Base-by-base conservation (phyloP, 2,888 invertebrate genomes). In the Xylocampa areola region DNA sequence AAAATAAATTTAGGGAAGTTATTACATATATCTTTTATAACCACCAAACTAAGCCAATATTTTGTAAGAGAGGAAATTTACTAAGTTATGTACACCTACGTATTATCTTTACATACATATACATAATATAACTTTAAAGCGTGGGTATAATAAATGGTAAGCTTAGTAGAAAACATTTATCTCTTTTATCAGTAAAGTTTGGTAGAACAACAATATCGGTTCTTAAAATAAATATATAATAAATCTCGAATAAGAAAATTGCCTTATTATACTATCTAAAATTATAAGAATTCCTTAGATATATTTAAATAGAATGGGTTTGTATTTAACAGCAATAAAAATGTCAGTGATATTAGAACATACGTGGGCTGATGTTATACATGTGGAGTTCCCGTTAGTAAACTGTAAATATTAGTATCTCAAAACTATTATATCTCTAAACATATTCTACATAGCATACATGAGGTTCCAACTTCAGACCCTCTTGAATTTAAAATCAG, bases 401-500 rank as follows among this genome's bases (percentile, higher is more conserved):
- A 35, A 49, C 45, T 32, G 30, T 59, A 39, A 32, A n/a, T 32
- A 14, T 27, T 7, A 11, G 8, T 7, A 16, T 36, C 14, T 32
- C 13, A 13, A 11, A 39, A 43, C n/a, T 43, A 37, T 17, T 27
- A 29, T 35, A 19, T 29, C 19, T 35, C 40, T 55, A 11, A 63
- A 63, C n/a, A 61, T 68, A 68, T 70, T 63, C 51, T 66, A 32
- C 32, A 43, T 55, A 45, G 16, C 40, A 27, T 47, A 53, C 35
- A 52, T 57, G 54, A 59, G 35, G 33, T 62, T 50, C 29, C 62
- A 71, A 63, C 68, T 64, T 50, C 29, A 63, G 70, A 63, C 68
- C 64, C 49, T 66, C 49, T 58, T 53, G 51, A 68, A 73, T 69
- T 64, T 53, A 25, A 55, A 73, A 73, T 64, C 39, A 54, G 64